A percentile compares a stretch with the other conserved stretches of the same genome.
phyloP scores from a whole-genome alignment of 1,140 invertebrate species.

The Conus ventricosus region DNA sequence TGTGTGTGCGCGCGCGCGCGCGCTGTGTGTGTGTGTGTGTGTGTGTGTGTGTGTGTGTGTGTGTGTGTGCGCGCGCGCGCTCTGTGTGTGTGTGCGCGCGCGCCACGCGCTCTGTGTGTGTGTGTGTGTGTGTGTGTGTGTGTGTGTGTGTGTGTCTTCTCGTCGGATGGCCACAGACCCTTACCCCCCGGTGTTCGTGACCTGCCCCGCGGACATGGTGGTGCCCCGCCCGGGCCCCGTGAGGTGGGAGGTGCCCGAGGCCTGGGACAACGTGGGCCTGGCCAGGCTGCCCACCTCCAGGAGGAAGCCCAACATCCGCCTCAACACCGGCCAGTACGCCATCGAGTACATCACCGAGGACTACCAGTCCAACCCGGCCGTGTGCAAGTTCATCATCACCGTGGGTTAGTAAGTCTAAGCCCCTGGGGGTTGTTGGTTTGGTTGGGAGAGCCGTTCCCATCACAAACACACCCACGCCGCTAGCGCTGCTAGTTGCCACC shows the following conservation, averaged over 20 bases:
- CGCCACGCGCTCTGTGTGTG: too few relatives aligned
- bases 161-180: background rate
- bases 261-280: slow-evolving; percentile 32
- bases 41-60: too few relatives aligned
- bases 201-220: slow-evolving; percentile 19
- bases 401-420: background rate
- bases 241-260: slow-evolving; percentile 13
- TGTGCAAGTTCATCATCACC: slow-evolving; percentile 29
- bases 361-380: slow-evolving; percentile 25
- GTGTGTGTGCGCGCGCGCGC: too few relatives aligned
- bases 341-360: slow-evolving; percentile 21
- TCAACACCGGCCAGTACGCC: background rate
- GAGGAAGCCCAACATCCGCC: background rate
- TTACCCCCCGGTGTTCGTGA: slow-evolving; percentile 19
- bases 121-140: too few relatives aligned
- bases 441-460: too few relatives aligned
- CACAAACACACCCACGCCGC: too few relatives aligned
- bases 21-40: too few relatives aligned
- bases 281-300: slow-evolving; percentile 9
- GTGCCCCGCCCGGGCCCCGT: background rate
- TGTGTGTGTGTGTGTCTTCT: too few relatives aligned
- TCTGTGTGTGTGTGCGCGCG: too few relatives aligned
- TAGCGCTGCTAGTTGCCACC: too few relatives aligned
- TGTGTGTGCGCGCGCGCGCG: too few relatives aligned
- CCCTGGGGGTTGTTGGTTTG: background rate